Evolutionary conservation across 2,888 invertebrate species (phyloP).

Genomic region (Tethea ocularis): DNA sequence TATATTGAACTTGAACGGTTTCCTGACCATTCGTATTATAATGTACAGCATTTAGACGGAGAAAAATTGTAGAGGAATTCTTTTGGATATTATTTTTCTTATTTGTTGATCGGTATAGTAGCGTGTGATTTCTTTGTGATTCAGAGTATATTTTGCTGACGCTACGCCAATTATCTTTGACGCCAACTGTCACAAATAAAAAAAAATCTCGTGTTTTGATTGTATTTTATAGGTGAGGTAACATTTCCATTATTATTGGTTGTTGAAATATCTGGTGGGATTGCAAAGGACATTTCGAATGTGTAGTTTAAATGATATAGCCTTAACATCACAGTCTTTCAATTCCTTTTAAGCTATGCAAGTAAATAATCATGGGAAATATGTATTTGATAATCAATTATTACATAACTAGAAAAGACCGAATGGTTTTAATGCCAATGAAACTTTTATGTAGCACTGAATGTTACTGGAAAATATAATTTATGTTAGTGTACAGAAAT

Average conservation of each 20-base stretch:
- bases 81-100: conserved; percentile 9
- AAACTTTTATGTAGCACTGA: not conserved
- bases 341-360: too few species aligned
- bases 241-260: not conserved
- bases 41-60: conserved; percentile 92
- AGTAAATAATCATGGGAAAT: not conserved
- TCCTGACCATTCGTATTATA: conserved; percentile 96
- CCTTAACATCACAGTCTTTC: too few species aligned
- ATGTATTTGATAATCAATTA: not conserved
- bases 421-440: conserved; percentile 3
- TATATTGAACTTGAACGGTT: conserved; percentile 96
- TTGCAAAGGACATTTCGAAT: not conserved
- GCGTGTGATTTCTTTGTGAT: not conserved
- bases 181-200: not conserved
- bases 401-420: not conserved
- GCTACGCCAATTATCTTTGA: not conserved
- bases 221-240: not conserved
- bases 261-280: not conserved
- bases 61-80: conserved; percentile 84
- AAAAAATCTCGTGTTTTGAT: not conserved
- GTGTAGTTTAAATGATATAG: not conserved
- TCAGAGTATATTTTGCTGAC: not conserved
- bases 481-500: not conserved
- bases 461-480: not conserved
- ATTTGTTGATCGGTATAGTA: not conserved